Percentiles rank a stretch among this genome's conserved stretches.
Evolutionary conservation across 2,113 vertebrate genomes (phyloP).

Genomic region (Corvus moneduloides): DNA sequence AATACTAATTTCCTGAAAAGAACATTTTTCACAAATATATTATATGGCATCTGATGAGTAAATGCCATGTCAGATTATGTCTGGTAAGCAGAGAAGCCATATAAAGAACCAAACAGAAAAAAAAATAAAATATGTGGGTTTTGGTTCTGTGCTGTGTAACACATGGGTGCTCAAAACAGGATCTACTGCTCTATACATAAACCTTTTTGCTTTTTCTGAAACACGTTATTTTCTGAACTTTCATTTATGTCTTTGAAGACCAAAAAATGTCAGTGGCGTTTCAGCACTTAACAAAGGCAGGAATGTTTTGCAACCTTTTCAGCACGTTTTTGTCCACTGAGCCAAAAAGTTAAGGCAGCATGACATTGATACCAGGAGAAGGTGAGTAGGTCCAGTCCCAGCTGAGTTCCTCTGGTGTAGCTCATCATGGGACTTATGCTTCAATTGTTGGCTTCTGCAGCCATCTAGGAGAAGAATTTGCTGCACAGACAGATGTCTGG

Average conservation of each 20-base stretch:
- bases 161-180: neutral
- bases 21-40: neutral
- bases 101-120: neutral
- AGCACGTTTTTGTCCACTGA: neutral
- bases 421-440: neutral
- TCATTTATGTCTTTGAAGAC: neutral
- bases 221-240: neutral
- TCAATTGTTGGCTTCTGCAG: constrained; percentile 27
- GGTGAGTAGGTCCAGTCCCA: neutral
- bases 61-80: neutral
- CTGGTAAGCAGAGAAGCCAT: neutral
- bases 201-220: neutral
- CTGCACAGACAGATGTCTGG: neutral
- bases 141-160: neutral
- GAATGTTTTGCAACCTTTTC: neutral
- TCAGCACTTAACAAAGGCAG: neutral
- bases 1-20: neutral
- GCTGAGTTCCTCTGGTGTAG: neutral
- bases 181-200: neutral
- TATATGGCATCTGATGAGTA: neutral
- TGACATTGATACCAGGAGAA: neutral
- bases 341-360: neutral
- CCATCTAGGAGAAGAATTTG: neutral
- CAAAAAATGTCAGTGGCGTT: neutral
- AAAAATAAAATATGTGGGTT: neutral